Evolutionary conservation across 30 jellyfish, hydroid and myxozoan genomes (phyloP).

Genomic region (Pelagia noctiluca): DNA sequence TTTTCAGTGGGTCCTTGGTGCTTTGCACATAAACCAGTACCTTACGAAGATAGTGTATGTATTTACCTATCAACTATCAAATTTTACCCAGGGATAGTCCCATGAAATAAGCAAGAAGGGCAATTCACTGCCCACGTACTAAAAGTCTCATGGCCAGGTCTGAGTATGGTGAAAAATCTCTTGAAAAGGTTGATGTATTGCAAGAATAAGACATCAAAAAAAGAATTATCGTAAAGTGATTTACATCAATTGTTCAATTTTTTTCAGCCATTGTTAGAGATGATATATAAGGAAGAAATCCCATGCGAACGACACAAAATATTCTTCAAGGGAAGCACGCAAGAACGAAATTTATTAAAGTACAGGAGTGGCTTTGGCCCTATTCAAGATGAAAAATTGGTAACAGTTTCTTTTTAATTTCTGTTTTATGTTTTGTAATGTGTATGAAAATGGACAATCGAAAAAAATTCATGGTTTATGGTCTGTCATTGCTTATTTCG

Average conservation of each 20-base stretch:
- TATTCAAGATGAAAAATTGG: constrained; percentile 70
- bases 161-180: no score
- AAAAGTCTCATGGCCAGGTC: background rate
- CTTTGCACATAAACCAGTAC: no score
- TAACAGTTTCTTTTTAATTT: background rate
- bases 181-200: no score
- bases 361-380: constrained; percentile 84
- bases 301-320: constrained; percentile 64
- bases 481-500: background rate
- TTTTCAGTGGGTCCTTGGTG: no score
- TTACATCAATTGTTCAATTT: background rate
- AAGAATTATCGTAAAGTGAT: background rate
- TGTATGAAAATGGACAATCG: background rate
- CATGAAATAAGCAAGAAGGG: background rate
- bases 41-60: no score
- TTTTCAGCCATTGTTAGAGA: constrained; percentile 53
- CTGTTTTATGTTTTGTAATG: background rate
- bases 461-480: no score
- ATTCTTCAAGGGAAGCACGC: constrained; percentile 72
- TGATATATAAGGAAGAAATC: constrained; percentile 43
- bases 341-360: constrained; percentile 58
- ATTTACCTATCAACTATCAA: no score
- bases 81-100: background rate
- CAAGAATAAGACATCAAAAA: background rate
- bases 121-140: background rate